Conservation (phyloP, 2,888 invertebrate genomes). For the Gandaritis pyraliata region DNA sequence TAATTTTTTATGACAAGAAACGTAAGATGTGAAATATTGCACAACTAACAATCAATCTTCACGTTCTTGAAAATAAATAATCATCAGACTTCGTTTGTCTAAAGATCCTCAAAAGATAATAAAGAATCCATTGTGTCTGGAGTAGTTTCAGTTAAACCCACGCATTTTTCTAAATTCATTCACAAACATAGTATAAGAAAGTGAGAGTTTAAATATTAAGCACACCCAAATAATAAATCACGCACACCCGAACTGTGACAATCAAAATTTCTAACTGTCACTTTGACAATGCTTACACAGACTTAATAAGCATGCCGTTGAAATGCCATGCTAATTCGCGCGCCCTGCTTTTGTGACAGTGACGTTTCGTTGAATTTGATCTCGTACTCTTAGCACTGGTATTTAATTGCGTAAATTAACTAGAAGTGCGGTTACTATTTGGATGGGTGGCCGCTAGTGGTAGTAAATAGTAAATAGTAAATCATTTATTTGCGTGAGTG, state of each 20-base stretch:
- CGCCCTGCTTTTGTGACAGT: constrained; percentile 24
- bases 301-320: constrained; percentile 29
- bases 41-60: too few relatives aligned
- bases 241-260: constrained; percentile 12
- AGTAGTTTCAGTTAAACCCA: constrained; percentile 5
- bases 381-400: constrained; percentile 9
- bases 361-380: constrained; percentile 27
- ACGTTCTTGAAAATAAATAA: too few relatives aligned
- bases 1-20: too few relatives aligned
- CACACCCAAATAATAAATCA: constrained; percentile 24
- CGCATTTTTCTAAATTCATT: constrained; percentile 3
- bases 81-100: too few relatives aligned
- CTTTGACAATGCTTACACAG: constrained; percentile 3
- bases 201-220: constrained; percentile 26
- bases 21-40: too few relatives aligned
- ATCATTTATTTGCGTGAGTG: too few relatives aligned
- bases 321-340: constrained; percentile 25
- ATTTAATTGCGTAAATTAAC: too few relatives aligned
- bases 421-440: too few relatives aligned
- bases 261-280: constrained; percentile 25
- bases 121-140: background rate
- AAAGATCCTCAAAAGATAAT: background rate
- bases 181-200: constrained; percentile 20
- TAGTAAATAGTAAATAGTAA: too few relatives aligned
- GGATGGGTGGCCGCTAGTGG: too few relatives aligned